Conservation (phyloP, 2,888 invertebrate species). For the Anoplius nigerrimus region DNA sequence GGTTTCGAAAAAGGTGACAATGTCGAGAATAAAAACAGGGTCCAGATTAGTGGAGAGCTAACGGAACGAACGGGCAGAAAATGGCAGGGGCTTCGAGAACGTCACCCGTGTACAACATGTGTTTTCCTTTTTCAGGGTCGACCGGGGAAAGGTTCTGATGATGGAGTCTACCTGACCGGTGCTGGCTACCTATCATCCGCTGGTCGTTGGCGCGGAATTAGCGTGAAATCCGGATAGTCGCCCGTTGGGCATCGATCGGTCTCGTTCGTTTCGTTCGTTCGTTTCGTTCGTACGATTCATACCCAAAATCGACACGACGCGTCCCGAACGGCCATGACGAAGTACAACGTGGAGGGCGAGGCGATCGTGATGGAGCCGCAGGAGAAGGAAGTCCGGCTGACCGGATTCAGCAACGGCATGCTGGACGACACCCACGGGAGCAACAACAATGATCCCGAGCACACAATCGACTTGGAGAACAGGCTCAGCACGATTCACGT, state of each 20-base stretch:
- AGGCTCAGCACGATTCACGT: slow-evolving; percentile 50
- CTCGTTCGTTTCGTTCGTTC: not conserved
- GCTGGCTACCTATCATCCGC: slow-evolving; percentile 1
- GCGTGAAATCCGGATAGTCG: slow-evolving; percentile 14
- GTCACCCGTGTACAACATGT: not conserved
- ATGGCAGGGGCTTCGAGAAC: not conserved
- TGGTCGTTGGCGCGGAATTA: not conserved
- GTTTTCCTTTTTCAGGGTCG: slow-evolving; percentile 36
- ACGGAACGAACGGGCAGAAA: not conserved
- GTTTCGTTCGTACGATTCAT: not conserved
- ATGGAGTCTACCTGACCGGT: slow-evolving; percentile 55
- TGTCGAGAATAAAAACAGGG: not conserved
- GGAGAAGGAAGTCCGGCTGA: slow-evolving; percentile 63
- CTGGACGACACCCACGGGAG: slow-evolving; percentile 55
- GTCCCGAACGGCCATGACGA: slow-evolving; percentile 74
- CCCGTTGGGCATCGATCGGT: slow-evolving; percentile 7
- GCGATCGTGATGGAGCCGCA: slow-evolving; percentile 60
- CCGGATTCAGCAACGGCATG: slow-evolving; percentile 61
- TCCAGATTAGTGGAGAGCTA: no score
- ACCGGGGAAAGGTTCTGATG: slow-evolving; percentile 26
- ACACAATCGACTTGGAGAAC: slow-evolving; percentile 52
- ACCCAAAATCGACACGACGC: no score
- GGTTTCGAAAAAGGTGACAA: no score
- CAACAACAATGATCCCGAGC: slow-evolving; percentile 46
- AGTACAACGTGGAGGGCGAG: slow-evolving; percentile 66